phyloP scores from a whole-genome alignment of 2,888 invertebrate genomes.

The Epinotia ramella region DNA sequence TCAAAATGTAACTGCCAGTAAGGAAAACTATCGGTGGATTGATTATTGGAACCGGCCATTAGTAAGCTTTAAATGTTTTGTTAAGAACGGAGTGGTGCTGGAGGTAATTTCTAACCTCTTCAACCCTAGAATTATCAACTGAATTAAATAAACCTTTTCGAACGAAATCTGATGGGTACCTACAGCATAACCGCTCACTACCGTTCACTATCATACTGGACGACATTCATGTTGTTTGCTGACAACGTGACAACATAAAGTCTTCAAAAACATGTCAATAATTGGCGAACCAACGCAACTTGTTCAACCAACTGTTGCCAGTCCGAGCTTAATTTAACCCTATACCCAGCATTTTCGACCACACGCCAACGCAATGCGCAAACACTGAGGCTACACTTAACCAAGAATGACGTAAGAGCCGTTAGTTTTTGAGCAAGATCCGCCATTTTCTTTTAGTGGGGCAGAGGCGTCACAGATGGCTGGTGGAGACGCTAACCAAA shows the following conservation, averaged over 20 bases:
- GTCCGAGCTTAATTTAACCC: conserved; percentile 5
- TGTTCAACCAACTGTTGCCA: conserved; percentile 30
- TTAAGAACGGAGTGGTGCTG: too few species aligned
- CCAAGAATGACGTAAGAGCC: neutral
- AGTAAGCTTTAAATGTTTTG: too few species aligned
- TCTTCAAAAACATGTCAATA: conserved; percentile 9
- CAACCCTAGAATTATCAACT: too few species aligned
- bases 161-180: neutral
- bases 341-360: conserved; percentile 5
- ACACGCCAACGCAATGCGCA: conserved; percentile 30
- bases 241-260: neutral
- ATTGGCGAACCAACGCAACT: conserved; percentile 9
- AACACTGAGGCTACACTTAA: neutral
- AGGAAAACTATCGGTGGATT: too few species aligned
- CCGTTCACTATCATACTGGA: neutral
- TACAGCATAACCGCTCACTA: neutral
- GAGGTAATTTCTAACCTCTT: too few species aligned
- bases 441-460: neutral
- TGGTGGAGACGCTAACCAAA: conserved; percentile 6
- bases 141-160: neutral
- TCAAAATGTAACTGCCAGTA: too few species aligned
- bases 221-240: neutral
- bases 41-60: too few species aligned
- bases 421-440: too few species aligned
- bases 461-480: conserved; percentile 22